Base-by-base conservation (phyloP, 2,113 vertebrate genomes). In the Phasianus colchicus region DNA sequence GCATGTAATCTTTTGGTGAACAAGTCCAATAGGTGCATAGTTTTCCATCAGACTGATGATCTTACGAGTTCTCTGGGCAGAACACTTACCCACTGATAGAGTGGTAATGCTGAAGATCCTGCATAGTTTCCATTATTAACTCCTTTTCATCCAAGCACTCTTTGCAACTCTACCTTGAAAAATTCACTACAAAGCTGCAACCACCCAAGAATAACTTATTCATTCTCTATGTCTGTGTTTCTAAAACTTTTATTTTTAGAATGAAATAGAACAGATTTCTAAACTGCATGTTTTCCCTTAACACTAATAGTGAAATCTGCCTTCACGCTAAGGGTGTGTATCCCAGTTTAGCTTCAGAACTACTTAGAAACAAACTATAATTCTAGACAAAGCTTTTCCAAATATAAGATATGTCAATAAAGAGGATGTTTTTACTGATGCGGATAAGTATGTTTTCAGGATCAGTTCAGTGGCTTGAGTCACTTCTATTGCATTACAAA, bases 131-230 rank as follows among this genome's bases (percentile, higher is more conserved):
- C 43, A 89, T 86, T 93, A 91, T 3, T 81, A 29, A 50, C 13
- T 74, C 42, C 61, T 90, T 95, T 92, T 71, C 69, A 92, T 89
- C 69, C 34, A 64, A 70, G 47, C 25, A 19, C 38, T 89, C 21
- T 88, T 94, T 95, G 47, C 84, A 91, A 67, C 54, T 74, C 1
- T 0, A 61, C 54, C 36, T 80, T 71, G 75, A 86, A 83, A 83
- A 93, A 88, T 80, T 94, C 64, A 83, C 72, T 89, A 40, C 43
- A 71, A 65, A 92, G 18, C 22, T 74, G 50, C 34, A 83, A 78
- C 52, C 75, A 88, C 55, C 54, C 78, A 92, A 77, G 58, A 91
- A 48, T n/a, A 38, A 91, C 40, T 65, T 75, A 71, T 65, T 89
- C 3, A 52, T 86, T 88, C 57, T 72, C 20, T 29, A 52, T 55